A percentile compares a stretch with the other conserved stretches of the same genome.
Conservation (phyloP, 2,888 invertebrate genomes). For the Hypselothyrea guttata region DNA sequence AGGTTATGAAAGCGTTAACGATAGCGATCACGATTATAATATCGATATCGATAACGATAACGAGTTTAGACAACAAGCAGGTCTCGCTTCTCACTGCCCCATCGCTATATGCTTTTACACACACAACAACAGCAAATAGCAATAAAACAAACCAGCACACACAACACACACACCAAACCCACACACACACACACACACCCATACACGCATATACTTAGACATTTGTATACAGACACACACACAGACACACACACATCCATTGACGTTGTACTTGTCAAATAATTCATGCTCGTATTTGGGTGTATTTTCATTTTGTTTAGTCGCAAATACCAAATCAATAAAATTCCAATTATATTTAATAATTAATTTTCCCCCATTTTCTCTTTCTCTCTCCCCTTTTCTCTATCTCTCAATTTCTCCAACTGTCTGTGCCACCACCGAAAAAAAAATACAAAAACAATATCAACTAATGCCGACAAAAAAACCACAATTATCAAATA, state of each 20-base stretch:
- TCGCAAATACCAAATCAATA: conserved; percentile 76
- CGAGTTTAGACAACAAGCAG: conserved; percentile 21
- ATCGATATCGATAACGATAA: conserved; percentile 31
- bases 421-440: conserved; percentile 17
- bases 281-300: conserved; percentile 75
- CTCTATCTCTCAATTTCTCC: conserved; percentile 34
- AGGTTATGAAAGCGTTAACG: conserved; percentile 35
- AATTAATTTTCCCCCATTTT: conserved; percentile 53
- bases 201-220: conserved; percentile 23
- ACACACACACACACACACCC: conserved; percentile 5
- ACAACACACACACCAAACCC: conserved; percentile 1
- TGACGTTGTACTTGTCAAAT: conserved; percentile 73
- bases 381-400: conserved; percentile 8
- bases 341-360: conserved; percentile 74
- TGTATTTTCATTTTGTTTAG: conserved; percentile 73
- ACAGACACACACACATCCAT: conserved; percentile 29
- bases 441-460: conserved; percentile 14
- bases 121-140: conserved; percentile 7
- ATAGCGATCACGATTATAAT: conserved; percentile 19
- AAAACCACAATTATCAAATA: conserved; percentile 10
- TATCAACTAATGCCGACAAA: conserved; percentile 15
- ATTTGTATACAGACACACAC: conserved; percentile 41
- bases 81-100: conserved; percentile 37
- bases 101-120: conserved; percentile 44
- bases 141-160: conserved; percentile 12